Conservation (phyloP, 2,113 vertebrate species). For the Podiceps cristatus region DNA sequence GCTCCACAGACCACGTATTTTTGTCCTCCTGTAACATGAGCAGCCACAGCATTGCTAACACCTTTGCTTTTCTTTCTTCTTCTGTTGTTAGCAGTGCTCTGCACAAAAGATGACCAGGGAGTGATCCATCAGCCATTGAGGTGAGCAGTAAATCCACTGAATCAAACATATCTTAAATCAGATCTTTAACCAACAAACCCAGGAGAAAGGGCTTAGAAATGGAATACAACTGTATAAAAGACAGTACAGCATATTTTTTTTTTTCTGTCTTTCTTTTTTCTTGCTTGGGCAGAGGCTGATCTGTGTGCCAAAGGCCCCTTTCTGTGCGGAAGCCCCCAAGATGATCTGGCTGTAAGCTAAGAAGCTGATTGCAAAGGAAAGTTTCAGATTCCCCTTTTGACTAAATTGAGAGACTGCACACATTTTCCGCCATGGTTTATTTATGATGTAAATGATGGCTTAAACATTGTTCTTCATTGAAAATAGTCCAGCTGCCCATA, state of each 20-base stretch:
- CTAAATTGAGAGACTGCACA: background rate
- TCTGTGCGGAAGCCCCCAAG: background rate
- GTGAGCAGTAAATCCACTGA: background rate
- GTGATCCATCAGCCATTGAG: background rate
- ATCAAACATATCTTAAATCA: background rate
- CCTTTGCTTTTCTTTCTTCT: background rate
- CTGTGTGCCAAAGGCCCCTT: background rate
- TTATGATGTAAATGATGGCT: background rate
- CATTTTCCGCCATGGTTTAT: slow-evolving; percentile 6
- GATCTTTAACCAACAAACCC: background rate
- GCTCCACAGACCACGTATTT: accelerated
- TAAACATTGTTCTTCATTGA: background rate
- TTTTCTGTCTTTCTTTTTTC: background rate
- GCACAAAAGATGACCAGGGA: background rate
- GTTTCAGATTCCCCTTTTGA: background rate
- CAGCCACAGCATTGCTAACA: background rate
- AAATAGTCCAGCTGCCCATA: slow-evolving; percentile 8
- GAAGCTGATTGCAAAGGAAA: background rate
- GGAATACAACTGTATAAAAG: background rate
- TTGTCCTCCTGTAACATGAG: background rate
- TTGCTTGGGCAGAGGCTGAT: background rate
- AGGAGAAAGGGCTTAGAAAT: background rate
- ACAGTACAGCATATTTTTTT: accelerated
- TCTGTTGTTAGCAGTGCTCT: background rate
- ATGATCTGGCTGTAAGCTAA: background rate